Percentiles rank a stretch among this genome's conserved stretches.
Evolutionary conservation across 2,113 vertebrate genomes (phyloP).

Genomic region (Aldabrachelys gigantea): DNA sequence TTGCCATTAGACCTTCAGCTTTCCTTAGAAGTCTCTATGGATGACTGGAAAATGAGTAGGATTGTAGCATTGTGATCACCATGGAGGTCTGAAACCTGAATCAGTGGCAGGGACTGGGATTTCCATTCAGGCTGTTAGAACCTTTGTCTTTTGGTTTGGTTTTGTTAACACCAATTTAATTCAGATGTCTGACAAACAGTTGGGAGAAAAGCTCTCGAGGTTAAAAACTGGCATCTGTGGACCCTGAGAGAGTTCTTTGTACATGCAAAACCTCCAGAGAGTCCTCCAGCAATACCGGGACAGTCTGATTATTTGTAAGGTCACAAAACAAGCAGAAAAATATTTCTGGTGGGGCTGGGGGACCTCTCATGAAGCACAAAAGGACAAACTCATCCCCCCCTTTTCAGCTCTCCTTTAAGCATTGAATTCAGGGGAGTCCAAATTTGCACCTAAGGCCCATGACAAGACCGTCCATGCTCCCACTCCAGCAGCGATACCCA

Average conservation of each 20-base stretch:
- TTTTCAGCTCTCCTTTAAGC: background rate
- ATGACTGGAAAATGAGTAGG: background rate
- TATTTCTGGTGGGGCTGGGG: background rate
- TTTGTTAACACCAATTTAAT: slow-evolving; percentile 39
- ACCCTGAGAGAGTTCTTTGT: background rate
- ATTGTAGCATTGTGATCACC: background rate
- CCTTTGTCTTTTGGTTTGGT: slow-evolving; percentile 10
- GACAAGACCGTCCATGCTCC: background rate
- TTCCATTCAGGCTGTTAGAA: background rate
- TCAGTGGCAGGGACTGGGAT: background rate
- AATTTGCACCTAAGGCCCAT: fast-evolving
- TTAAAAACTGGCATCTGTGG: background rate
- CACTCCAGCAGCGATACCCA: background rate
- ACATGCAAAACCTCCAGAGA: background rate
- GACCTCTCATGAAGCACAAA: fast-evolving
- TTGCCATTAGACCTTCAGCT: background rate
- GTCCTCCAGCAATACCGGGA: background rate
- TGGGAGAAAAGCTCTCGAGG: background rate
- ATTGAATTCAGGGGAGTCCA: background rate
- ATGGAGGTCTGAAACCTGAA: background rate
- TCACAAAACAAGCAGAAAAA: background rate
- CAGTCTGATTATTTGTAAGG: background rate
- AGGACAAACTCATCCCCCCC: background rate
- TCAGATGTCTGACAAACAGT: background rate
- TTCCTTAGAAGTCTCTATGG: background rate